A percentile compares a stretch with the other conserved stretches of the same genome.
Evolutionary conservation across 2,113 vertebrate genomes (phyloP).

Genomic region (Procavia capensis): DNA sequence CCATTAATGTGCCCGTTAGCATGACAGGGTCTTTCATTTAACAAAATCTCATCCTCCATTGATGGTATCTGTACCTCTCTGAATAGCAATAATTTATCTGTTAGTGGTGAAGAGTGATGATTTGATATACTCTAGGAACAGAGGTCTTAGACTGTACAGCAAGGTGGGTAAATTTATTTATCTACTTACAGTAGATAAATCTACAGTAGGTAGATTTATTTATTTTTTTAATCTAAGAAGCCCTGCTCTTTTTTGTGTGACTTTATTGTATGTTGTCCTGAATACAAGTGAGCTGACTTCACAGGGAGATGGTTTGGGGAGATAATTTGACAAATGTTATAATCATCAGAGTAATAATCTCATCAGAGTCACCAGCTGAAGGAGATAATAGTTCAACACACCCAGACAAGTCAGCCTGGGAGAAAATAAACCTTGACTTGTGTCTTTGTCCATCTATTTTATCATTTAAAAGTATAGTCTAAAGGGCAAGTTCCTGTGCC

Average conservation of each 20-base stretch:
- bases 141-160: background rate
- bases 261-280: background rate
- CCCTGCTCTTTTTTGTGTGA: background rate
- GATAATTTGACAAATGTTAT: background rate
- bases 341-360: background rate
- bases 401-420: background rate
- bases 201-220: background rate
- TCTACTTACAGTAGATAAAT: background rate
- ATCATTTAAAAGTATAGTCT: background rate
- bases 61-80: background rate
- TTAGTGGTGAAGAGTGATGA: background rate
- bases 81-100: background rate
- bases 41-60: background rate
- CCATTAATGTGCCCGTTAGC: background rate
- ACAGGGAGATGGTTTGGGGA: background rate
- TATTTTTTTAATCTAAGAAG: background rate
- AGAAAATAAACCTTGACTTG: background rate
- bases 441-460: background rate
- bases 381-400: background rate
- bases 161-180: background rate
- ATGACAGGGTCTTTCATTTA: background rate
- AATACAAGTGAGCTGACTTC: slow-evolving; percentile 13
- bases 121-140: background rate
- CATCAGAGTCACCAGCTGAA: background rate
- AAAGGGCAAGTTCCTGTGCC: background rate